A percentile compares a stretch with the other conserved stretches of the same genome.
Evolutionary conservation across 92 coral and sea anemone genomes (phyloP).

Genomic region (Phenganax stokvisi): DNA sequence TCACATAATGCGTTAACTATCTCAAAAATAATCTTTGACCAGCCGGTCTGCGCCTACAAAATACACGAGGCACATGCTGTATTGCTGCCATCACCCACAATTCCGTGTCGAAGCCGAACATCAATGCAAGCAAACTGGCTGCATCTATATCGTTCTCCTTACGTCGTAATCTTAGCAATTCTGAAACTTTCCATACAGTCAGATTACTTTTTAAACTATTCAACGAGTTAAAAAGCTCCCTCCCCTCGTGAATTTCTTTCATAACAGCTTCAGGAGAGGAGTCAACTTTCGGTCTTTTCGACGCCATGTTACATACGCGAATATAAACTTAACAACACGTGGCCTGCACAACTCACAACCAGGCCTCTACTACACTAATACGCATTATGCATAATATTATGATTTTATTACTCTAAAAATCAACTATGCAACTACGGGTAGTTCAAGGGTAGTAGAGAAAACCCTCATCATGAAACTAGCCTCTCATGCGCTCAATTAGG

Average conservation of each 20-base stretch:
- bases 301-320: too few species aligned
- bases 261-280: slow-evolving; percentile 34
- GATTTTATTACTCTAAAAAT: not conserved
- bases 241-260: slow-evolving; percentile 20
- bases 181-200: not conserved
- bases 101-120: slow-evolving; percentile 1
- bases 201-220: not conserved
- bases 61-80: slow-evolving; percentile 6
- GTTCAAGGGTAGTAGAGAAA: slow-evolving; percentile 18
- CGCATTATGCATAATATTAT: not conserved
- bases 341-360: not conserved
- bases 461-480: not conserved
- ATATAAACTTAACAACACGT: not conserved
- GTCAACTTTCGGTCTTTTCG: slow-evolving; percentile 28
- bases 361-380: not conserved
- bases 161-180: slow-evolving; percentile 3
- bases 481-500: slow-evolving; percentile 2
- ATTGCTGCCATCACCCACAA: not conserved
- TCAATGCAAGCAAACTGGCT: not conserved
- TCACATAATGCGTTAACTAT: not conserved
- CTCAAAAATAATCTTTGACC: slow-evolving; percentile 5
- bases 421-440: not conserved
- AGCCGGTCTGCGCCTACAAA: not conserved
- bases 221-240: not conserved
- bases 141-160: slow-evolving; percentile 11